Evolutionary conservation across 2,797 vertebrate species (phyloP).

Genomic region (Parauchenoglanis ngamensis): DNA sequence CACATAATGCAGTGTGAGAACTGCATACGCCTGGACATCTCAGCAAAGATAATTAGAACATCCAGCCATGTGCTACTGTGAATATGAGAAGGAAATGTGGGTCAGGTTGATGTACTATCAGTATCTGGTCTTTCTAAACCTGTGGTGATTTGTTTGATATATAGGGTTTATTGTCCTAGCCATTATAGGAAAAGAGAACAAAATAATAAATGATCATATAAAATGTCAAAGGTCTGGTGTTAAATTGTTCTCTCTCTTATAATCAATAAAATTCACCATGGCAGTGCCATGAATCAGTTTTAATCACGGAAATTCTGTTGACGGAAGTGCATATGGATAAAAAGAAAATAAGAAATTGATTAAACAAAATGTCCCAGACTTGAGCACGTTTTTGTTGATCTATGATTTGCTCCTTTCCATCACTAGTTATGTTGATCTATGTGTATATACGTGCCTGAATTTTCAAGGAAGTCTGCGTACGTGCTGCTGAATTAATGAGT

Average conservation of each 20-base stretch:
- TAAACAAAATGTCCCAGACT: slow-evolving; percentile 67
- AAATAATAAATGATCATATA: slow-evolving; percentile 41
- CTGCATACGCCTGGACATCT: slow-evolving; percentile 30
- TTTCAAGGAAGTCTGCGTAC: slow-evolving; percentile 52
- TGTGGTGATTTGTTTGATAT: slow-evolving; percentile 38
- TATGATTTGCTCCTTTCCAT: slow-evolving; percentile 59
- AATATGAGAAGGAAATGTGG: slow-evolving; percentile 36
- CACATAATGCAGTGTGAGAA: slow-evolving; percentile 34
- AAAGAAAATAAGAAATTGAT: slow-evolving; percentile 70
- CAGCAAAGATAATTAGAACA: slow-evolving; percentile 42
- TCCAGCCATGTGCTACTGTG: not conserved
- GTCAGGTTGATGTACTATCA: slow-evolving; percentile 41
- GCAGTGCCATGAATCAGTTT: slow-evolving; percentile 70
- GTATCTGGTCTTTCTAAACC: slow-evolving; percentile 25
- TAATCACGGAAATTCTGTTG: slow-evolving; percentile 35
- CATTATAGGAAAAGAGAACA: slow-evolving; percentile 27
- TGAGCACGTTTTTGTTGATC: slow-evolving; percentile 67
- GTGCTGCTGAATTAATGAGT: slow-evolving; percentile 63
- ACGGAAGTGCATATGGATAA: slow-evolving; percentile 67
- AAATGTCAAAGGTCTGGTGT: slow-evolving; percentile 40
- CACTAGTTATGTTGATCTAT: slow-evolving; percentile 57
- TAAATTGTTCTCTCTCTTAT: slow-evolving; percentile 61
- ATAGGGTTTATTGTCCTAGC: slow-evolving; percentile 23
- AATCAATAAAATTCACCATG: slow-evolving; percentile 77
- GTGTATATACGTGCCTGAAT: slow-evolving; percentile 45